phyloP scores from a whole-genome alignment of 2,888 invertebrate genomes.

The Volucella inflata region DNA sequence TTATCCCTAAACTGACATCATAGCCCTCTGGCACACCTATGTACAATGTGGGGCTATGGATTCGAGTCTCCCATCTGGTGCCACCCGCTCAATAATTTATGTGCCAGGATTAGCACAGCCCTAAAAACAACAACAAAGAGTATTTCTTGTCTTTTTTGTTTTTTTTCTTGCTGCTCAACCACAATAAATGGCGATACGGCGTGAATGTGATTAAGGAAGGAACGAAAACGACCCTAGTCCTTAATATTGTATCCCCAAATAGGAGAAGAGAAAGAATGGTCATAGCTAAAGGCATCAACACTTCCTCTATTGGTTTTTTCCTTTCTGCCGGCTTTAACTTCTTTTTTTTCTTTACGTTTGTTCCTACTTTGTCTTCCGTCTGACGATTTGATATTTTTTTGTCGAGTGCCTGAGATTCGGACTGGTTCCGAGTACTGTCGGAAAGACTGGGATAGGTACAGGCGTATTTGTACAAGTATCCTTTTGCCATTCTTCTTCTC shows the following conservation, averaged over 20 bases:
- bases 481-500: constrained; percentile 47
- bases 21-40: background rate
- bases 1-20: constrained; percentile 14
- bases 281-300: constrained; percentile 30
- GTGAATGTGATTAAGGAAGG: constrained; percentile 65
- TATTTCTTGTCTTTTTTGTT: constrained; percentile 12
- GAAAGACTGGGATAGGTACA: constrained; percentile 13
- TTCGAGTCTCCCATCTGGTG: constrained; percentile 3
- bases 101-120: constrained; percentile 49
- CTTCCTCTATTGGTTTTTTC: constrained; percentile 35
- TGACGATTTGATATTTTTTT: constrained; percentile 73
- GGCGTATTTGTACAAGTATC: constrained; percentile 41
- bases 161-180: background rate
- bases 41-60: background rate
- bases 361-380: constrained; percentile 23
- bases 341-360: constrained; percentile 22
- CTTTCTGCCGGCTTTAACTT: constrained; percentile 9
- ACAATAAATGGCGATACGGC: constrained; percentile 45
- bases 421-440: background rate
- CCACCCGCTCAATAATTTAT: constrained; percentile 61
- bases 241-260: constrained; percentile 13
- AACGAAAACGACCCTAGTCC: constrained; percentile 20
- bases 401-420: constrained; percentile 61
- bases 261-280: constrained; percentile 11
- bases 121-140: constrained; percentile 19